Evolutionary conservation across 2,113 vertebrate species (phyloP).

Genomic region (Carassius carassius): DNA sequence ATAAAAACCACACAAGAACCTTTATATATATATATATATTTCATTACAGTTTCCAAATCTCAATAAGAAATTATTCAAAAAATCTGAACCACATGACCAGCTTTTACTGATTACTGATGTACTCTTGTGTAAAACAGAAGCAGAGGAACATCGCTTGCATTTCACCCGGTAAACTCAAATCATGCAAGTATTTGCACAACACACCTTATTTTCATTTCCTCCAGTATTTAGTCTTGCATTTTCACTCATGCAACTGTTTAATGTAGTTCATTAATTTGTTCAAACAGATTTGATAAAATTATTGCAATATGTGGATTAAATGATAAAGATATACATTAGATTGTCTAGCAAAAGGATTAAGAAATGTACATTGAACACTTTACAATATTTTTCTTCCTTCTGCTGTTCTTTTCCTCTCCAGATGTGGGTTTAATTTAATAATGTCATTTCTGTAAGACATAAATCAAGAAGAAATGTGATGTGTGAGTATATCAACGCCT

Average conservation of each 20-base stretch:
- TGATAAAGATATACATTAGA: constrained; percentile 6
- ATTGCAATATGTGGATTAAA: background rate
- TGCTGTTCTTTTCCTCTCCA: background rate
- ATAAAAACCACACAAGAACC: background rate
- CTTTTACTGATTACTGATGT: constrained; percentile 3
- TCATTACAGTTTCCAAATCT: background rate
- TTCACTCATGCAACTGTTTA: constrained; percentile 1
- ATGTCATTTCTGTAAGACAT: constrained; percentile 3
- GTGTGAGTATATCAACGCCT: constrained; percentile 15
- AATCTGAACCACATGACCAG: background rate
- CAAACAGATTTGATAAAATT: background rate
- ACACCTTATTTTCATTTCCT: constrained; percentile 28
- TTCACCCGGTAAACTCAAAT: constrained; percentile 33
- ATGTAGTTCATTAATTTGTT: background rate
- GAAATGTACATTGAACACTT: background rate
- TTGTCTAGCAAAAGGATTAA: background rate
- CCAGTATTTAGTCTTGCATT: constrained; percentile 4
- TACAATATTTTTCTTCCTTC: background rate
- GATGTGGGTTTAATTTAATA: constrained; percentile 7
- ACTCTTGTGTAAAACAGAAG: background rate
- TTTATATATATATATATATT: background rate
- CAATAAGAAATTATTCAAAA: background rate
- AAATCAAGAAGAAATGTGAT: constrained; percentile 22
- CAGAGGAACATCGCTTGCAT: background rate
- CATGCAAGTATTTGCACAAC: constrained; percentile 29